phyloP scores from a whole-genome alignment of 2,888 invertebrate genomes.

The Cyclophora punctaria region DNA sequence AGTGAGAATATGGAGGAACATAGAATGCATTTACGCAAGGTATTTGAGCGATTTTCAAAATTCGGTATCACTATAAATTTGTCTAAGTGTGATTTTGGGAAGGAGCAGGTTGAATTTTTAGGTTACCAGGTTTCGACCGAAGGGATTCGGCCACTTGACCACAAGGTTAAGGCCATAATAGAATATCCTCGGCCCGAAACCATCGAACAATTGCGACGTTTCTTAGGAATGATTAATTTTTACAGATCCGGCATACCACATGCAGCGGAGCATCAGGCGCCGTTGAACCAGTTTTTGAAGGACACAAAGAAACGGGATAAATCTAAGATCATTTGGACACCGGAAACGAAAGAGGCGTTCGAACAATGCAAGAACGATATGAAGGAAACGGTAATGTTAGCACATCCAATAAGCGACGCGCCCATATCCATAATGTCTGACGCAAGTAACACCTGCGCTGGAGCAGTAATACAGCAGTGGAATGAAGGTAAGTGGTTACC shows the following conservation, averaged over 20 bases:
- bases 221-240: constrained; percentile 10
- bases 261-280: constrained; percentile 4
- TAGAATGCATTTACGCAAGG: background rate
- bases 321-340: constrained; percentile 10
- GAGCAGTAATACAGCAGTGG: constrained; percentile 17
- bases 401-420: constrained; percentile 4
- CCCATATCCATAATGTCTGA: constrained; percentile 12
- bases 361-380: constrained; percentile 13
- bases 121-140: background rate
- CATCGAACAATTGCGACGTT: constrained; percentile 1
- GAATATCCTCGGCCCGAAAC: background rate
- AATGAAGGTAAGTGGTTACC: constrained; percentile 11
- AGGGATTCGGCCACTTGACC: background rate
- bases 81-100: background rate
- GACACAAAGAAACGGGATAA: constrained; percentile 16
- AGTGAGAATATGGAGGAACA: background rate
- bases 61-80: background rate
- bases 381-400: constrained; percentile 5
- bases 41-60: background rate
- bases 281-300: constrained; percentile 10
- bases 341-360: constrained; percentile 8
- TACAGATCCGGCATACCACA: constrained; percentile 6
- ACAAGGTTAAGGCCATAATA: background rate
- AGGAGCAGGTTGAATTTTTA: background rate
- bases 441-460: constrained; percentile 13